Evolutionary conservation across 2,888 invertebrate species (phyloP).

Genomic region (Amblyjoppa fuscipennis): DNA sequence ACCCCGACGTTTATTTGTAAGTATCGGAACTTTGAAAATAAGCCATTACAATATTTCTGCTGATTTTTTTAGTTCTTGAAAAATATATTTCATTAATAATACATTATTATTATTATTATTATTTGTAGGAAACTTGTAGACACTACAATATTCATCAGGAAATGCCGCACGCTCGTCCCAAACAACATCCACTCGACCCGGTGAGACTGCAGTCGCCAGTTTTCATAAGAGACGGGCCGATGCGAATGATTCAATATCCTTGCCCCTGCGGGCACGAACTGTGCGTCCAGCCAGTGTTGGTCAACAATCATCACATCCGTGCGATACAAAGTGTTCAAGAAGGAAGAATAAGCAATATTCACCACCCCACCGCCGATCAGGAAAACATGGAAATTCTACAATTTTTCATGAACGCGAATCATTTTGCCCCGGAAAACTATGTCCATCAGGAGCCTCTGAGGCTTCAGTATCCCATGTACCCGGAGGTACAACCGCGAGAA

Average conservation of each 20-base stretch:
- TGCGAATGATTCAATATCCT: slow-evolving; percentile 34
- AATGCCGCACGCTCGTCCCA: slow-evolving; percentile 26
- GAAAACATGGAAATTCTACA: neutral
- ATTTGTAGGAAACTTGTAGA: neutral
- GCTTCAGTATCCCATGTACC: slow-evolving; percentile 34
- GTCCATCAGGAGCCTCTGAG: neutral
- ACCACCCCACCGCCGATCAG: slow-evolving; percentile 36
- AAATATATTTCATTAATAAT: neutral
- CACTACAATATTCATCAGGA: neutral
- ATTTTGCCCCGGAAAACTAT: neutral
- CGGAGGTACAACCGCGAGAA: slow-evolving; percentile 21
- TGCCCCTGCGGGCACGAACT: slow-evolving; percentile 47
- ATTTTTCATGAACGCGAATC: neutral
- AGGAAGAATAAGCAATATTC: slow-evolving; percentile 9
- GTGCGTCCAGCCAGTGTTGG: slow-evolving; percentile 17
- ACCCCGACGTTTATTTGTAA: slow-evolving; percentile 13
- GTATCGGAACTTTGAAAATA: slow-evolving; percentile 2
- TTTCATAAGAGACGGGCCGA: slow-evolving; percentile 20
- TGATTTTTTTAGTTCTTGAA: neutral
- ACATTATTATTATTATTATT: neutral
- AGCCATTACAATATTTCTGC: neutral
- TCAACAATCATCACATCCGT: slow-evolving; percentile 22
- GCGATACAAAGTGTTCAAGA: neutral
- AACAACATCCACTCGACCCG: neutral
- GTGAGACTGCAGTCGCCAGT: slow-evolving; percentile 28